phyloP scores from a whole-genome alignment of 2,888 invertebrate species.

The Drosophila sordidula region DNA sequence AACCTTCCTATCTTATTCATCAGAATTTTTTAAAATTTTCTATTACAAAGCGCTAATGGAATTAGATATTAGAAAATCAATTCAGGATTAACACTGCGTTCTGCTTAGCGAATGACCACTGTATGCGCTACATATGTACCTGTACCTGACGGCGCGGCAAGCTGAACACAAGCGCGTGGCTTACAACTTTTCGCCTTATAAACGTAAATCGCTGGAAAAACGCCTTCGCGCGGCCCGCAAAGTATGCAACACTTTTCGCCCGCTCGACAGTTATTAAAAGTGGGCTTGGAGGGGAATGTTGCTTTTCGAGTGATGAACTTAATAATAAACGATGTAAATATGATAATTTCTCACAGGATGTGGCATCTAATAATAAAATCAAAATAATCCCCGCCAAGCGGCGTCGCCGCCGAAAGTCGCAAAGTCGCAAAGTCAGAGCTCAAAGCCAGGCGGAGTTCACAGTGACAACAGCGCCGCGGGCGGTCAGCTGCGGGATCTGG shows the following conservation, averaged over 20 bases:
- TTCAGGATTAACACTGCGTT: background rate
- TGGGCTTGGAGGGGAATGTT: background rate
- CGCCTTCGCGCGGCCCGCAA: conserved; percentile 46
- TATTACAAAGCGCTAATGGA: no score
- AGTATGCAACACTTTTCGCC: conserved; percentile 72
- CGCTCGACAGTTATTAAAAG: conserved; percentile 61
- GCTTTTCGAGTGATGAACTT: conserved; percentile 84
- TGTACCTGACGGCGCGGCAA: conserved; percentile 14
- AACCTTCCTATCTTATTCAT: no score
- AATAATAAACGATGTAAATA: conserved; percentile 86
- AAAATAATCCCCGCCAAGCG: conserved; percentile 82
- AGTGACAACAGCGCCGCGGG: conserved; percentile 75
- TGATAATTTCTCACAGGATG: conserved; percentile 85
- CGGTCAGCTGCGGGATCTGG: conserved; percentile 36
- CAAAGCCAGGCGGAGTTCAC: conserved; percentile 32
- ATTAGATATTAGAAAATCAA: no score
- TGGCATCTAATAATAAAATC: conserved; percentile 85
- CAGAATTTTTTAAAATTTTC: no score
- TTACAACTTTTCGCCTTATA: conserved; percentile 54
- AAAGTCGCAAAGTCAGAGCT: conserved; percentile 58
- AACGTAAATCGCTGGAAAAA: conserved; percentile 62
- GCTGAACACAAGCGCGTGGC: conserved; percentile 9
- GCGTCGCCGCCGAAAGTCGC: conserved; percentile 54
- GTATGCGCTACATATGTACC: background rate
- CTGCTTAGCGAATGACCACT: conserved; percentile 3